phyloP scores from a whole-genome alignment of 2,888 invertebrate genomes.

The Boloria euphrosyne region DNA sequence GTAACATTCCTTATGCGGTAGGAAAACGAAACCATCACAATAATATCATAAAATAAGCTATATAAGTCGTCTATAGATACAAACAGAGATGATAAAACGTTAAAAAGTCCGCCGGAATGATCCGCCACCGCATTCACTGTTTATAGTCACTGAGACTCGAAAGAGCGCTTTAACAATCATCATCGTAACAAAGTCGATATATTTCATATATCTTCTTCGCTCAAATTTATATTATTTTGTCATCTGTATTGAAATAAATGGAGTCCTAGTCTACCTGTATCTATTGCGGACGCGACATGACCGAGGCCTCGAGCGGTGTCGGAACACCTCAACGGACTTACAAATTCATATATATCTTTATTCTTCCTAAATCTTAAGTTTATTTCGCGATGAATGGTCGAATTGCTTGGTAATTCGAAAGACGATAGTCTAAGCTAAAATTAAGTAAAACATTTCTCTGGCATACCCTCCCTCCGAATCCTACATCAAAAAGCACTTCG shows the following conservation, averaged over 20 bases:
- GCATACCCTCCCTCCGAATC: conserved; percentile 64
- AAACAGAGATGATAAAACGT: conserved; percentile 77
- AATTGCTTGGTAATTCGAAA: conserved; percentile 80
- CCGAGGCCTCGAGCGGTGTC: conserved; percentile 52
- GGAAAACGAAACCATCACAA: conserved; percentile 81
- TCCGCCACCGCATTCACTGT: conserved; percentile 51
- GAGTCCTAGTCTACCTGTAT: conserved; percentile 50
- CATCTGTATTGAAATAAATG: conserved; percentile 47
- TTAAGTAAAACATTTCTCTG: conserved; percentile 73
- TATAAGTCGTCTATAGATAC: conserved; percentile 74
- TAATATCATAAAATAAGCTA: conserved; percentile 78
- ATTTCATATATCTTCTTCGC: conserved; percentile 67
- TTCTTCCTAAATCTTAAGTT: conserved; percentile 63
- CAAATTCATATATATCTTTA: conserved; percentile 74
- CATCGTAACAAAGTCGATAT: conserved; percentile 55
- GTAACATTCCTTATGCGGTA: conserved; percentile 78
- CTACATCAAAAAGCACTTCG: conserved; percentile 68
- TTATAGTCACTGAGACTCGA: conserved; percentile 73
- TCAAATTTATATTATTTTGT: conserved; percentile 47
- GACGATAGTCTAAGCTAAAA: conserved; percentile 70
- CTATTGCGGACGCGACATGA: conserved; percentile 61
- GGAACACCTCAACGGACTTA: conserved; percentile 58
- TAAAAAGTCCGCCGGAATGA: conserved; percentile 59
- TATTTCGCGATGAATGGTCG: conserved; percentile 82
- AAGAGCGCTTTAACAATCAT: conserved; percentile 43